Conservation (phyloP, 1,140 invertebrate genomes). For the Hyles euphorbiae region DNA sequence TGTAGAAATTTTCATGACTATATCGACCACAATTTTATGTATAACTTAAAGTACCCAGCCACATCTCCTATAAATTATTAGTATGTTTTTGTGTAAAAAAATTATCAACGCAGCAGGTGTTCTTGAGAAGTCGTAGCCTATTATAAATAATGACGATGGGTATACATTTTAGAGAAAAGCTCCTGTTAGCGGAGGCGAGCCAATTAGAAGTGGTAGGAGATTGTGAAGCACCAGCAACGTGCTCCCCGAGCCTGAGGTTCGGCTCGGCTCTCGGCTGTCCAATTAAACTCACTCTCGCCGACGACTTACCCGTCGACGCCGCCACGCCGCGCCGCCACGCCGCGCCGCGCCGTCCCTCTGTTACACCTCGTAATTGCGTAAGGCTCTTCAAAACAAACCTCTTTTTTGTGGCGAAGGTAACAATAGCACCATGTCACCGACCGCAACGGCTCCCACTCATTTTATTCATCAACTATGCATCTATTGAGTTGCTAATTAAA, state of each 20-base stretch:
- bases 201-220: conserved; percentile 68
- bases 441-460: conserved; percentile 56
- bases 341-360: conserved; percentile 15
- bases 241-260: conserved; percentile 19
- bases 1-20: no score
- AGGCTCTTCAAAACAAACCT: conserved; percentile 66
- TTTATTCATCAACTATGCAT: conserved; percentile 44
- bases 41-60: no score
- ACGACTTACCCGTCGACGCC: conserved; percentile 34
- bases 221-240: conserved; percentile 24
- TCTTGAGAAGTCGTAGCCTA: conserved; percentile 27
- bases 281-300: conserved; percentile 60
- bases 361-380: conserved; percentile 63
- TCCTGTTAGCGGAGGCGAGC: conserved; percentile 61
- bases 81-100: no score
- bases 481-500: conserved; percentile 73
- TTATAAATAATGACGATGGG: conserved; percentile 60
- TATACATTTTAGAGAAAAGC: conserved; percentile 54
- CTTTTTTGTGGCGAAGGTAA: conserved; percentile 59
- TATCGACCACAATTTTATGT: no score
- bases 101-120: no score
- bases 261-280: conserved; percentile 47
- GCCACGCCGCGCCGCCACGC: conserved; percentile 20
- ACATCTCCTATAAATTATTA: no score
- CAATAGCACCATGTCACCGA: conserved; percentile 68